These are phyloP conservation scores for Thymelicus acteon DNA, from an alignment of 2,888 invertebrate species.

Conservation along the genomic window DNA sequence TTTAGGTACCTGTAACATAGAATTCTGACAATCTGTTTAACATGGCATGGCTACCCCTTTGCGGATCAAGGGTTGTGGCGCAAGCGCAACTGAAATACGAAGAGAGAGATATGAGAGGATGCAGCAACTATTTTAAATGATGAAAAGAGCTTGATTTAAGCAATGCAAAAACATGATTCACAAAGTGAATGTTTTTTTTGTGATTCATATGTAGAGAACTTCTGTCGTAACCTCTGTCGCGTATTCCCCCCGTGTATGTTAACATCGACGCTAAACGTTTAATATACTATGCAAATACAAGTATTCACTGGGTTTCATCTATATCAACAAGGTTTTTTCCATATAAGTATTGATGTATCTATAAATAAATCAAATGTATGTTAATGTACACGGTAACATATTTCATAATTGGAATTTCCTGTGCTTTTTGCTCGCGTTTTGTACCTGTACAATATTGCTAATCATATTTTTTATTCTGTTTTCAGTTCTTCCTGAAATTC, in stretches of 20 bases:
- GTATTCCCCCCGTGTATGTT: neutral
- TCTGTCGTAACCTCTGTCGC: neutral
- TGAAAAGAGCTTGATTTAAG: slow-evolving; percentile 36
- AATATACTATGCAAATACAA: slow-evolving; percentile 5
- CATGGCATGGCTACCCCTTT: too few relatives aligned
- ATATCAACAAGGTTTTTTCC: slow-evolving; percentile 4
- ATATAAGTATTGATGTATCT: neutral
- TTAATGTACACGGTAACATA: too few relatives aligned
- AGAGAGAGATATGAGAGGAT: too few relatives aligned
- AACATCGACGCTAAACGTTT: neutral
- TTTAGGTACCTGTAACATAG: too few relatives aligned
- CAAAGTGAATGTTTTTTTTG: neutral
- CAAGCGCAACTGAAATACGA: too few relatives aligned
- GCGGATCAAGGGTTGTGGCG: too few relatives aligned
- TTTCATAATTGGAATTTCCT: neutral
- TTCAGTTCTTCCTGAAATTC: slow-evolving; percentile 85
- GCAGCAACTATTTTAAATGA: too few relatives aligned
- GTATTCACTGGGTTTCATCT: slow-evolving; percentile 1
- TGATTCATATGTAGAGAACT: slow-evolving; percentile 6
- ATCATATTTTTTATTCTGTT: slow-evolving; percentile 33
- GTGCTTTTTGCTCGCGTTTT: neutral
- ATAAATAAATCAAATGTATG: neutral
- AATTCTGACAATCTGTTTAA: too few relatives aligned
- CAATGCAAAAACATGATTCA: slow-evolving; percentile 5
- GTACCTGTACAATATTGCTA: too few relatives aligned